Conservation (phyloP, 37 sponge, comb jelly and placozoan genomes). For the Lycopodina hypogea region DNA sequence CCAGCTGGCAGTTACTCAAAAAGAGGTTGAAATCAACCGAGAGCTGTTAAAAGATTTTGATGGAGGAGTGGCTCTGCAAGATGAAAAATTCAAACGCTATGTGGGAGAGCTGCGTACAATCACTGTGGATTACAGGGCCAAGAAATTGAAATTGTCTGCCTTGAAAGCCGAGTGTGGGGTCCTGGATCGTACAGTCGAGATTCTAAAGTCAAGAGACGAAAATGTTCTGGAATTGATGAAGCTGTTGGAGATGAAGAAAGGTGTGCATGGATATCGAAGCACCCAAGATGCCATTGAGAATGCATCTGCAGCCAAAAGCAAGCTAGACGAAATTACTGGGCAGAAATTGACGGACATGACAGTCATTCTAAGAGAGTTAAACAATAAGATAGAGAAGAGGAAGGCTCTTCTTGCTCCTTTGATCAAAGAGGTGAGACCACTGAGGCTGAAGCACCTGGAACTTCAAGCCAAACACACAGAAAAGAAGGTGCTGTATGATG, state of each 20-base stretch:
- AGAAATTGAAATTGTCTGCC: conserved; percentile 76
- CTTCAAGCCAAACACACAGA: conserved; percentile 62
- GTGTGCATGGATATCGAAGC: conserved; percentile 76
- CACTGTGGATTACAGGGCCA: conserved; percentile 82
- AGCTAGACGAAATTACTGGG: conserved; percentile 82
- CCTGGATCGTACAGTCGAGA: conserved; percentile 85
- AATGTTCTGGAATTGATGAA: conserved; percentile 54
- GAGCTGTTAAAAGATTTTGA: conserved; percentile 47
- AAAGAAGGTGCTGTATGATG: conserved; percentile 85
- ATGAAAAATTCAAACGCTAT: conserved; percentile 82
- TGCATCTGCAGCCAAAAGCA: conserved; percentile 85
- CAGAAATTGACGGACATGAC: conserved; percentile 81
- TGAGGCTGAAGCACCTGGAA: conserved; percentile 76
- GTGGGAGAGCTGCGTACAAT: conserved; percentile 70
- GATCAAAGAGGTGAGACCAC: conserved; percentile 87
- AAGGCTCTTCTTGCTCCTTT: conserved; percentile 89
- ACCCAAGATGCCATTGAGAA: conserved; percentile 89
- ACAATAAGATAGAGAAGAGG: conserved; percentile 74
- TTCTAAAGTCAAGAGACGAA: conserved; percentile 69
- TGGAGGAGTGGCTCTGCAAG: conserved; percentile 74
- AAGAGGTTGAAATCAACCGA: conserved; percentile 51
- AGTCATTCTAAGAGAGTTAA: conserved; percentile 53
- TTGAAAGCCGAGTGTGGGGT: conserved; percentile 89
- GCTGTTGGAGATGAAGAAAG: conserved; percentile 78
- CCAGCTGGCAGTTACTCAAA: conserved; percentile 44